Conservation (phyloP, 2,797 vertebrate species). For the Periparus ater region DNA sequence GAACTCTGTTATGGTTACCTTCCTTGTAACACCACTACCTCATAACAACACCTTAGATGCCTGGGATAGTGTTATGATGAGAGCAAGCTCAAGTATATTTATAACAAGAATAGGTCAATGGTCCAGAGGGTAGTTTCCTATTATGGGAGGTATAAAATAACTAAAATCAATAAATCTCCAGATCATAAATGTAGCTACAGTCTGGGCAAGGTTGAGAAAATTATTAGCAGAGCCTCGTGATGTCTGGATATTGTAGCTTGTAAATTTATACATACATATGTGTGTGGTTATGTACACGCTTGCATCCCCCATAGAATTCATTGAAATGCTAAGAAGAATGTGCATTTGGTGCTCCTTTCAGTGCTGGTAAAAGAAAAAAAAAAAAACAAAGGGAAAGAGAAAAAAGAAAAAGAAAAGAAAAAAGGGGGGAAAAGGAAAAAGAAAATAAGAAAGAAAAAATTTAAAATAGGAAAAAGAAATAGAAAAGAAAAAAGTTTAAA, state of each 20-base stretch:
- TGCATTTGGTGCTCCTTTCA: conserved; percentile 62
- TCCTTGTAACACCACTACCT: conserved; percentile 62
- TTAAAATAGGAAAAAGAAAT: background rate
- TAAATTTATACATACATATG: conserved; percentile 82
- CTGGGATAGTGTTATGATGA: conserved; percentile 73
- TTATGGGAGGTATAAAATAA: conserved; percentile 80
- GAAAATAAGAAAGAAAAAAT: background rate
- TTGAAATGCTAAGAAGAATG: conserved; percentile 70
- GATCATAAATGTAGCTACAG: conserved; percentile 82
- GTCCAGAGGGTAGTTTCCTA: conserved; percentile 79
- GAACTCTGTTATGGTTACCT: conserved; percentile 65
- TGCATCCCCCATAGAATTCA: conserved; percentile 68
- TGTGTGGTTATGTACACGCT: conserved; percentile 75
- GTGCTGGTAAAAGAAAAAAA: background rate
- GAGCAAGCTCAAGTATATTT: conserved; percentile 73
- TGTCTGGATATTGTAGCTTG: conserved; percentile 82
- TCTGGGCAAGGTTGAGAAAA: conserved; percentile 79
- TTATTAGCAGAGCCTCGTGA: conserved; percentile 77
- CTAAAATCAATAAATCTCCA: conserved; percentile 83
- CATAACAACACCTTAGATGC: conserved; percentile 76
- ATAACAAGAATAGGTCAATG: conserved; percentile 78
- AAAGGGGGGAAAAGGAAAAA: background rate
- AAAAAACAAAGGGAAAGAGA: background rate
- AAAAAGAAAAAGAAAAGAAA: accelerated
- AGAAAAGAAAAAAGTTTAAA: background rate